phyloP scores from a whole-genome alignment of 2,113 vertebrate species.

The Muntiacus muntjak region DNA sequence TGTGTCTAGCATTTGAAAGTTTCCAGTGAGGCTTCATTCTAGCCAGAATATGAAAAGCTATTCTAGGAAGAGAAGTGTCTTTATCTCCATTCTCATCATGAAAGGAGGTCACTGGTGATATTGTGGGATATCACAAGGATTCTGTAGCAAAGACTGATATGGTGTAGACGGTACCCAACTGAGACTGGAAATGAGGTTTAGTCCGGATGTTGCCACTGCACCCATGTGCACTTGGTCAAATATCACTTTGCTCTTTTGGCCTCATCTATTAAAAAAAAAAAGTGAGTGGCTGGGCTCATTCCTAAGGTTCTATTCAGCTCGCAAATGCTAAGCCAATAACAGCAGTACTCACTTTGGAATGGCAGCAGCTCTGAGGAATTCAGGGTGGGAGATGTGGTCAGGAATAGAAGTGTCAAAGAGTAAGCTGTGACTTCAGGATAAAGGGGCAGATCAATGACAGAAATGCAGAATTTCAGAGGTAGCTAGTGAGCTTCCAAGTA shows the following conservation, averaged over 20 bases:
- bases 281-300: not conserved
- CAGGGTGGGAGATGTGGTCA: not conserved
- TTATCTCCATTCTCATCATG: conserved; percentile 8
- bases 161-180: not conserved
- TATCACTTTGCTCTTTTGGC: not conserved
- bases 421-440: not conserved
- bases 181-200: not conserved
- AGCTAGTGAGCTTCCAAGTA: not conserved
- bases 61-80: not conserved
- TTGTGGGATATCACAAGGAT: not conserved
- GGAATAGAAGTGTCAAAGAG: not conserved
- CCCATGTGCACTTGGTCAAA: not conserved
- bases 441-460: not conserved
- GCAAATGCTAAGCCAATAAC: not conserved
- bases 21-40: conserved; percentile 33
- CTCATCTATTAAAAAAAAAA: not conserved
- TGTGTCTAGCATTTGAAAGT: conserved; percentile 24
- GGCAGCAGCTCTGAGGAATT: not conserved
- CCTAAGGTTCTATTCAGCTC: not conserved
- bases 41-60: conserved; percentile 9
- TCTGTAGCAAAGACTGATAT: not conserved
- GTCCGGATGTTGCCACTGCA: not conserved
- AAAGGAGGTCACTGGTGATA: not conserved
- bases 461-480: not conserved
- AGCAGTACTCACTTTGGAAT: not conserved